Percentiles rank a stretch among this genome's conserved stretches.
Evolutionary conservation across 2,888 invertebrate genomes (phyloP).

Genomic region (Luperina nickerlii): DNA sequence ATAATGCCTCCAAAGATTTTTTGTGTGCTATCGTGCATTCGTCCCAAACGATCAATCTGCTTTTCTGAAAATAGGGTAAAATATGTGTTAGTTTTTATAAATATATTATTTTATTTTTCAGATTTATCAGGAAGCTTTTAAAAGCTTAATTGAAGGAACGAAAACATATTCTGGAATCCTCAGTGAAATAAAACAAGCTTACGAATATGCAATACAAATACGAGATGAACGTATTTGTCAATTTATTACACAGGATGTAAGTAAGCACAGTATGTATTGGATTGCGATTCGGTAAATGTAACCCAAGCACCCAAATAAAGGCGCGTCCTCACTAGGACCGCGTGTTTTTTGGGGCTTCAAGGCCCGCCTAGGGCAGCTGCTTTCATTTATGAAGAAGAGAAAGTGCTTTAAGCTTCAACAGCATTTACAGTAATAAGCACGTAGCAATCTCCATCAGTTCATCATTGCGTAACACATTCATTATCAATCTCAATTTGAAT

Average conservation of each 20-base stretch:
- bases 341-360: not conserved
- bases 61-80: not conserved
- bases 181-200: conserved; percentile 80
- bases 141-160: conserved; percentile 76
- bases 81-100: not conserved
- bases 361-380: not conserved
- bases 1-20: too few species aligned
- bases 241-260: conserved; percentile 84
- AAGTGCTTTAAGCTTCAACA: not conserved
- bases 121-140: conserved; percentile 84
- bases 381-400: too few species aligned
- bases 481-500: too few species aligned
- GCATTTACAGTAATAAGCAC: not conserved
- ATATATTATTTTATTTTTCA: conserved; percentile 64
- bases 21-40: too few species aligned
- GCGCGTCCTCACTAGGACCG: not conserved
- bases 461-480: too few species aligned
- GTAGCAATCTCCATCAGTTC: not conserved
- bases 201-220: conserved; percentile 81
- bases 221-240: conserved; percentile 83
- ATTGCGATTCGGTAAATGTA: too few species aligned
- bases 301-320: not conserved
- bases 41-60: too few species aligned
- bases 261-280: conserved; percentile 68
- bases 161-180: conserved; percentile 82